Conservation (phyloP, 2,888 invertebrate genomes). For the Euspilapteryx auroguttella region DNA sequence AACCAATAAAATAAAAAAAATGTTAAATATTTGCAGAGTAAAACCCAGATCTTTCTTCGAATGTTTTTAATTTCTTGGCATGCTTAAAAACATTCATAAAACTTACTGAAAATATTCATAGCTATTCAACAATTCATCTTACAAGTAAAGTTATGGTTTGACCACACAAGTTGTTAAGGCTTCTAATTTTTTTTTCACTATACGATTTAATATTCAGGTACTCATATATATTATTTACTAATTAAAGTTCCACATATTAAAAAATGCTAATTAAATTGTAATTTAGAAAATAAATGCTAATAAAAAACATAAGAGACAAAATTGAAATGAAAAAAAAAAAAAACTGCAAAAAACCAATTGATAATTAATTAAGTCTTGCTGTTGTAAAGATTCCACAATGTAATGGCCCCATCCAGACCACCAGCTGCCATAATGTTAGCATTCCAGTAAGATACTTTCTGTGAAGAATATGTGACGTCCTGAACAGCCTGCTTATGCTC, state of each 20-base stretch:
- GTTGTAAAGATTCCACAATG: slow-evolving; percentile 81
- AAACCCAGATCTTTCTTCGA: slow-evolving; percentile 14
- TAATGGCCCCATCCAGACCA: slow-evolving; percentile 74
- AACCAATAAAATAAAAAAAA: too few species aligned
- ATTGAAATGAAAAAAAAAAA: too few species aligned
- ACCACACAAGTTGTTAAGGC: slow-evolving; percentile 20
- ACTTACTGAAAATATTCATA: slow-evolving; percentile 37
- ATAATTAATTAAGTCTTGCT: slow-evolving; percentile 13
- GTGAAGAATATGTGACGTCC: slow-evolving; percentile 71
- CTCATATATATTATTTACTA: too few species aligned
- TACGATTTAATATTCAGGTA: too few species aligned
- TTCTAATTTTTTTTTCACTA: too few species aligned
- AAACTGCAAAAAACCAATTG: too few species aligned
- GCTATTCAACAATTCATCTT: slow-evolving; percentile 26
- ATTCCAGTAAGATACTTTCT: slow-evolving; percentile 67
- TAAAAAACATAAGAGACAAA: too few species aligned
- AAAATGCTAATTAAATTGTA: too few species aligned
- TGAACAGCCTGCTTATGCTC: slow-evolving; percentile 73
- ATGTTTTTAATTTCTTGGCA: slow-evolving; percentile 31
- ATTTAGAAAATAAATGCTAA: too few species aligned
- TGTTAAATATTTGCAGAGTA: too few species aligned
- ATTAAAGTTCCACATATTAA: too few species aligned
- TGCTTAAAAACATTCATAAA: slow-evolving; percentile 27
- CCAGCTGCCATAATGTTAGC: slow-evolving; percentile 79
- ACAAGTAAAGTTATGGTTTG: slow-evolving; percentile 28